Evolutionary conservation across 2,797 vertebrate genomes (phyloP).

Genomic region (Bryconaethiops microstoma): DNA sequence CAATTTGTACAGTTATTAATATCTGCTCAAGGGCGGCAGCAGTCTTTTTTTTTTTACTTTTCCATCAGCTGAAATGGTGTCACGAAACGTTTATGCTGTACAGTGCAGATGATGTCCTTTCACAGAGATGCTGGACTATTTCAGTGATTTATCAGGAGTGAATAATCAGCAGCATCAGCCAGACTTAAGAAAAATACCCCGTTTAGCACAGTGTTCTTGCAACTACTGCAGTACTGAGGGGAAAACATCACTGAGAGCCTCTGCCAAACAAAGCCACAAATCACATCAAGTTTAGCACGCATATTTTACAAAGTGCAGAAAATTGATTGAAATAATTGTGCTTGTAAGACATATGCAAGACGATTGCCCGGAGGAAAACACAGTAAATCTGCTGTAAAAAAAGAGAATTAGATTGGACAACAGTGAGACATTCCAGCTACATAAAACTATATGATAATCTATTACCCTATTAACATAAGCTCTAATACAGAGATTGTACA

Average conservation of each 20-base stretch:
- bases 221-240: not conserved
- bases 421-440: not conserved
- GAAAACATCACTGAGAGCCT: not conserved
- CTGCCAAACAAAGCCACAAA: constrained; percentile 1
- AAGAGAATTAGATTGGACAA: not conserved
- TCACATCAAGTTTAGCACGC: not conserved
- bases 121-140: not conserved
- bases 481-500: not conserved
- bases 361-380: not conserved
- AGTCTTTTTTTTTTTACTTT: not conserved
- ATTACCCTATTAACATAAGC: not conserved
- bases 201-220: constrained; percentile 1
- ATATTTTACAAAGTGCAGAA: not conserved
- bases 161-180: not conserved
- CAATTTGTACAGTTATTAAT: not conserved
- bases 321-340: not conserved
- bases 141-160: not conserved
- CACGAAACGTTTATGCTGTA: not conserved
- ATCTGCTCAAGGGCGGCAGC: not conserved
- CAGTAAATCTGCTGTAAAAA: not conserved
- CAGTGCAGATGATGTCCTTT: not conserved
- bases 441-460: not conserved
- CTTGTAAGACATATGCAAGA: not conserved
- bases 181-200: constrained; percentile 6
- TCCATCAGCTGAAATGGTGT: not conserved